phyloP scores from a whole-genome alignment of 1,140 invertebrate genomes.

The Drosophila dunni region DNA sequence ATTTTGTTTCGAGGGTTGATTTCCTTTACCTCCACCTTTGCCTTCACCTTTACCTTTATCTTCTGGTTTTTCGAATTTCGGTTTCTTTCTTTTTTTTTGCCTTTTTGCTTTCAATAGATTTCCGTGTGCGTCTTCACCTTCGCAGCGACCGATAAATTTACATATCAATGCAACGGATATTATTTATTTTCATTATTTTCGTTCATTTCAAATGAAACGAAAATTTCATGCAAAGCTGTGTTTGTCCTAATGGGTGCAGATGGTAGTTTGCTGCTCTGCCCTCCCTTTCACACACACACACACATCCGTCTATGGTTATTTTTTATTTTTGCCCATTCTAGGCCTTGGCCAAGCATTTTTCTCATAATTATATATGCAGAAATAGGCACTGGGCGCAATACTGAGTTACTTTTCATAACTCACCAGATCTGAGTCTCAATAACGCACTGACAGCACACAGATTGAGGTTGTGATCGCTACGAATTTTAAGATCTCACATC shows the following conservation, averaged over 20 bases:
- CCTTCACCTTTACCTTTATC: not conserved
- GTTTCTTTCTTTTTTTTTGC: slow-evolving; percentile 12
- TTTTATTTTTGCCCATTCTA: slow-evolving; percentile 5
- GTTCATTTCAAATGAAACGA: slow-evolving; percentile 55
- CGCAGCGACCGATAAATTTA: slow-evolving; percentile 44
- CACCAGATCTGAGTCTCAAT: slow-evolving; percentile 42
- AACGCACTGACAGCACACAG: slow-evolving; percentile 47
- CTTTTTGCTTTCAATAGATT: slow-evolving; percentile 51
- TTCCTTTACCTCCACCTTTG: slow-evolving; percentile 20
- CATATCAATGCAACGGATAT: slow-evolving; percentile 65
- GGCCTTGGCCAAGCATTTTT: slow-evolving; percentile 39
- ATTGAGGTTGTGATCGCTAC: slow-evolving; percentile 29
- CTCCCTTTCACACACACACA: not conserved
- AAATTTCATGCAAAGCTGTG: slow-evolving; percentile 59
- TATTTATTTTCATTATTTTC: slow-evolving; percentile 64
- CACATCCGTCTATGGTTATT: not conserved
- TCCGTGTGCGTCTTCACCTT: slow-evolving; percentile 33
- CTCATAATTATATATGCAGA: slow-evolving; percentile 59
- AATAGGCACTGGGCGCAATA: slow-evolving; percentile 20
- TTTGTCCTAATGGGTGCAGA: slow-evolving; percentile 51
- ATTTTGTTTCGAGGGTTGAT: slow-evolving; percentile 44
- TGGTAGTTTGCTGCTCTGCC: slow-evolving; percentile 18
- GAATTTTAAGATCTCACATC: slow-evolving; percentile 1
- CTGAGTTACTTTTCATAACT: slow-evolving; percentile 49
- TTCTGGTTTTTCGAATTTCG: not conserved